A percentile compares a stretch with the other conserved stretches of the same genome.
Conservation (phyloP, 2,797 vertebrate species). For the Thalassophryne amazonica region DNA sequence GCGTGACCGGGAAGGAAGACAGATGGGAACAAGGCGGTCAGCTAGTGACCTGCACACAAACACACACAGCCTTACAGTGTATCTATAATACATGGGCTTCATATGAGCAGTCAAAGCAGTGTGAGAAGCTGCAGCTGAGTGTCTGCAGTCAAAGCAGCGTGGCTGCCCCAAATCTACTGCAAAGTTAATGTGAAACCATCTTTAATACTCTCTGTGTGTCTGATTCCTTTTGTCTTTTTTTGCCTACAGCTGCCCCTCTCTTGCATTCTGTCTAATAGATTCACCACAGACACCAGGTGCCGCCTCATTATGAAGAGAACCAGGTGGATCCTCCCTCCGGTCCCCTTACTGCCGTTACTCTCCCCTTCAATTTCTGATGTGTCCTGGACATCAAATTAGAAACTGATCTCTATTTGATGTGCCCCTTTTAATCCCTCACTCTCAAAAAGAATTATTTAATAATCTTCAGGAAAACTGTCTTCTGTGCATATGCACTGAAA, state of each 20-base stretch:
- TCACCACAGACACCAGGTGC: constrained; percentile 9
- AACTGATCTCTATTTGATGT: constrained; percentile 13
- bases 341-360: constrained; percentile 28
- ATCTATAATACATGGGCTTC: constrained; percentile 68
- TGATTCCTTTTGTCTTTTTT: constrained; percentile 21
- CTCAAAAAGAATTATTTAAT: constrained; percentile 69
- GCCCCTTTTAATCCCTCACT: constrained; percentile 42
- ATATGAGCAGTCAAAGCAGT: constrained; percentile 52
- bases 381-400: constrained; percentile 65
- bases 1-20: constrained; percentile 51
- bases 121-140: constrained; percentile 41
- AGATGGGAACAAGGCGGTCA: constrained; percentile 77
- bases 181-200: constrained; percentile 67
- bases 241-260: constrained; percentile 6
- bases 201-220: constrained; percentile 46
- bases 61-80: constrained; percentile 35
- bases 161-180: constrained; percentile 57
- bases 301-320: constrained; percentile 58
- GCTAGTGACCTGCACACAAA: constrained; percentile 53
- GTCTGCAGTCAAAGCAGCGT: constrained; percentile 25
- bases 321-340: constrained; percentile 51
- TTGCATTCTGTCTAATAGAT: neutral
- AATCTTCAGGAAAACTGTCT: constrained; percentile 23
- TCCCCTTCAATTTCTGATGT: constrained; percentile 51
- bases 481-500: neutral